Evolutionary conservation across 1,140 invertebrate species (phyloP).

Genomic region (Armadillidium nasatum): DNA sequence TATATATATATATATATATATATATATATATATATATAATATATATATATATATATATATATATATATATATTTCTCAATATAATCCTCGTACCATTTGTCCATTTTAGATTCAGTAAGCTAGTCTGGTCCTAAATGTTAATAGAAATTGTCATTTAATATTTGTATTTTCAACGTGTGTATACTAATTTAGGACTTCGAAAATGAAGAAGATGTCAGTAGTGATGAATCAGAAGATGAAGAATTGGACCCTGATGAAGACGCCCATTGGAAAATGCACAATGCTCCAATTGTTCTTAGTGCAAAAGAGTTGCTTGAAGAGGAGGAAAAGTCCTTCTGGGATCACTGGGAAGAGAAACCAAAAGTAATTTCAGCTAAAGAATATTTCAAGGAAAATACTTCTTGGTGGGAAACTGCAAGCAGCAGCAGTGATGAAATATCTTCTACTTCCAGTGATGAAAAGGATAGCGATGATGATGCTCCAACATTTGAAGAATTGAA

Average conservation of each 20-base stretch:
- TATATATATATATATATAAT: neutral
- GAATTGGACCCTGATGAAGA: conserved; percentile 12
- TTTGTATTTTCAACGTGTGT: conserved; percentile 4
- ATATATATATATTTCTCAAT: too few species aligned
- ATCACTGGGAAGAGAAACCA: conserved; percentile 29
- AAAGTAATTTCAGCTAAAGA: conserved; percentile 28
- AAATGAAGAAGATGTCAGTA: conserved; percentile 4
- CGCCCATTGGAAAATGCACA: conserved; percentile 30
- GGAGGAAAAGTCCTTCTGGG: conserved; percentile 25
- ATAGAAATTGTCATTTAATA: too few species aligned
- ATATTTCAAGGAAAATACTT: conserved; percentile 23
- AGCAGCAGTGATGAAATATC: neutral
- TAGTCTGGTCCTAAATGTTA: too few species aligned
- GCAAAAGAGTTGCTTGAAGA: conserved; percentile 29
- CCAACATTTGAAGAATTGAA: neutral
- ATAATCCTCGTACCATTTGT: too few species aligned
- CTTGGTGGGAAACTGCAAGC: conserved; percentile 14
- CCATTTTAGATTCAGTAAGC: too few species aligned
- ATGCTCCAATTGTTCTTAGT: conserved; percentile 23
- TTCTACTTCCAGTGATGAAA: neutral
- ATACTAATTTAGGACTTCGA: conserved; percentile 16
- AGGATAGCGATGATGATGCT: neutral
- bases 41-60: too few species aligned
- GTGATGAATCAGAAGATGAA: neutral
- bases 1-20: conserved; percentile 9